Conservation (phyloP, 2,113 vertebrate genomes). For the Lycocorax pyrrhopterus region DNA sequence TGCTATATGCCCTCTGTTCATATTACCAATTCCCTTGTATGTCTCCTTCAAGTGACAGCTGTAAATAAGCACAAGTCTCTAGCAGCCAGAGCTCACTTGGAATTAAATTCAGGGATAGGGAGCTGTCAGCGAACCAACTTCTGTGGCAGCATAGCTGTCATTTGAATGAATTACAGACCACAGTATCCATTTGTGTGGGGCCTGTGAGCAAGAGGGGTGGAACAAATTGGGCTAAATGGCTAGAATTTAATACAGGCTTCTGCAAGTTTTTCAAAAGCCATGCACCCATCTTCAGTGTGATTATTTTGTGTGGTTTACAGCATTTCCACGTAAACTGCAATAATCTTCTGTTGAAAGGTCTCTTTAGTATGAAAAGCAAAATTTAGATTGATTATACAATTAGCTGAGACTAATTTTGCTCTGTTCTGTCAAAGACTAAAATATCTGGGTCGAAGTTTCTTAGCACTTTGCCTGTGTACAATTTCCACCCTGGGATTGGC, state of each 20-base stretch:
- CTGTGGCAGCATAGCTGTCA: not conserved
- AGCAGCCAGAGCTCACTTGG: not conserved
- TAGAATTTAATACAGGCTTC: not conserved
- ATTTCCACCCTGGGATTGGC: not conserved
- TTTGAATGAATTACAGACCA: not conserved
- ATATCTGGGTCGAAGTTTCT: not conserved
- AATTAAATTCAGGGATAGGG: not conserved
- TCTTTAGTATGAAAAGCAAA: not conserved
- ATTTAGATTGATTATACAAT: not conserved
- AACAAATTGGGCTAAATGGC: not conserved
- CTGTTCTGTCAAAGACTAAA: not conserved
- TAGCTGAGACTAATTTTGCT: not conserved
- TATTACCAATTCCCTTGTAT: not conserved
- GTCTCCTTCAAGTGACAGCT: not conserved
- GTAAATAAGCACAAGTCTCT: not conserved
- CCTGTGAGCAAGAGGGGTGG: not conserved
- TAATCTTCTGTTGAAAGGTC: not conserved
- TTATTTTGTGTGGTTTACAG: not conserved
- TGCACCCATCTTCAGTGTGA: not conserved
- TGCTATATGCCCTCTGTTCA: not conserved
- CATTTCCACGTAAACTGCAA: not conserved
- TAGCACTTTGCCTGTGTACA: not conserved
- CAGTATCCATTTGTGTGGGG: not conserved
- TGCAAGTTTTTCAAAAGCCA: not conserved
- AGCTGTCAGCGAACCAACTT: not conserved